Conservation (phyloP, 2,888 invertebrate species). For the Agrochola macilenta region DNA sequence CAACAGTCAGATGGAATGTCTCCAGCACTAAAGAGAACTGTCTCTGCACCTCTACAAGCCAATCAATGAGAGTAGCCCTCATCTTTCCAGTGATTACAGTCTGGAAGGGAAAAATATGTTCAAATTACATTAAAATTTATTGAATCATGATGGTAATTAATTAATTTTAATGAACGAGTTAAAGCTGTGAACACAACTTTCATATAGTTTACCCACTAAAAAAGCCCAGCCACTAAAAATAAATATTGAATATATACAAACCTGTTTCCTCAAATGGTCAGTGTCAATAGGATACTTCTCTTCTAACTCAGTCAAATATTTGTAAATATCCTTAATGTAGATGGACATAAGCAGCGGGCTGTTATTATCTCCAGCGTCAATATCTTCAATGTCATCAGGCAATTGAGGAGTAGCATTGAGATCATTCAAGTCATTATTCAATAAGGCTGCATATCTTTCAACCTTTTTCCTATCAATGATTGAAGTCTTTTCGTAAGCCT, state of each 20-base stretch:
- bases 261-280: slow-evolving; percentile 93
- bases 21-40: slow-evolving; percentile 96
- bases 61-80: slow-evolving; percentile 97
- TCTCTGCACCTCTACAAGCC: slow-evolving; percentile 97
- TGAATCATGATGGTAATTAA: not conserved
- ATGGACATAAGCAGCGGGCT: slow-evolving; percentile 95
- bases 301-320: slow-evolving; percentile 95
- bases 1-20: slow-evolving; percentile 96
- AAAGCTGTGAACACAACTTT: not conserved
- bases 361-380: slow-evolving; percentile 93
- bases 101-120: slow-evolving; percentile 73
- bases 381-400: slow-evolving; percentile 91
- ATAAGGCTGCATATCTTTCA: slow-evolving; percentile 52
- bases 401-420: slow-evolving; percentile 66
- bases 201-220: not conserved
- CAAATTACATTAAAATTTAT: not conserved
- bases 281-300: slow-evolving; percentile 91
- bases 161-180: not conserved
- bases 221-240: not conserved
- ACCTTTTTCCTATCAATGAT: slow-evolving; percentile 63
- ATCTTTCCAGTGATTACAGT: slow-evolving; percentile 94
- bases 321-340: slow-evolving; percentile 97
- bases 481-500: slow-evolving; percentile 60
- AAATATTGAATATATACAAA: slow-evolving; percentile 52
- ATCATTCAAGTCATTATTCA: slow-evolving; percentile 52